Conservation (phyloP, 2,113 vertebrate genomes). For the Parotia lawesii region DNA sequence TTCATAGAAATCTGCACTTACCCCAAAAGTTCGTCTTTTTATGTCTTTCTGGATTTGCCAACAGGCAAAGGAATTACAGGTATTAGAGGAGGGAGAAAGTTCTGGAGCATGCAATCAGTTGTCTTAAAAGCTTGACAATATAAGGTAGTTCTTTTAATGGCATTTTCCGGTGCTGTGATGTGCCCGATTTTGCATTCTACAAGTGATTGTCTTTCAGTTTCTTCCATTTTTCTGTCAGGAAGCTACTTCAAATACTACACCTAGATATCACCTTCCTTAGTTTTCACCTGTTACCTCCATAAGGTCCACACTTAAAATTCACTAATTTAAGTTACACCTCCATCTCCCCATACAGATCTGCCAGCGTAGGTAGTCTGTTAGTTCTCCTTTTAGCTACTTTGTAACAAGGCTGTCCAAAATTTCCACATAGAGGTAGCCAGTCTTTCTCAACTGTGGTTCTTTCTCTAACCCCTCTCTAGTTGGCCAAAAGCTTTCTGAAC, state of each 20-base stretch:
- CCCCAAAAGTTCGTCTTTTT: not conserved
- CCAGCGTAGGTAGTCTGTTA: not conserved
- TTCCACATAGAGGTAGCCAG: not conserved
- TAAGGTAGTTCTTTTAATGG: not conserved
- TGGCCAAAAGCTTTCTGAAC: not conserved
- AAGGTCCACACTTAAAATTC: not conserved
- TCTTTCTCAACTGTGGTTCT: not conserved
- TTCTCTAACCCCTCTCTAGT: not conserved
- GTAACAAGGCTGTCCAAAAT: not conserved
- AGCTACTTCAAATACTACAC: not conserved
- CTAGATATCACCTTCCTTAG: not conserved
- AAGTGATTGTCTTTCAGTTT: not conserved
- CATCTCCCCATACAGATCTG: not conserved
- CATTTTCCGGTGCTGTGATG: not conserved
- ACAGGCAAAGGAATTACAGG: not conserved
- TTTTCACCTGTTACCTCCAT: not conserved
- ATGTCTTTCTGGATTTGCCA: not conserved
- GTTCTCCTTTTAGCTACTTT: not conserved
- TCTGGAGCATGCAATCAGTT: not conserved
- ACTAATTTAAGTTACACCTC: not conserved
- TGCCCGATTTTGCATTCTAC: not conserved
- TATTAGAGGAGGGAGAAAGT: not conserved
- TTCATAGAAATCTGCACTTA: not conserved
- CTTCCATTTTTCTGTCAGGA: not conserved
- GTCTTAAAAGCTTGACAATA: not conserved